Conservation (phyloP, 2,113 vertebrate genomes). For the Mus spicilegus region DNA sequence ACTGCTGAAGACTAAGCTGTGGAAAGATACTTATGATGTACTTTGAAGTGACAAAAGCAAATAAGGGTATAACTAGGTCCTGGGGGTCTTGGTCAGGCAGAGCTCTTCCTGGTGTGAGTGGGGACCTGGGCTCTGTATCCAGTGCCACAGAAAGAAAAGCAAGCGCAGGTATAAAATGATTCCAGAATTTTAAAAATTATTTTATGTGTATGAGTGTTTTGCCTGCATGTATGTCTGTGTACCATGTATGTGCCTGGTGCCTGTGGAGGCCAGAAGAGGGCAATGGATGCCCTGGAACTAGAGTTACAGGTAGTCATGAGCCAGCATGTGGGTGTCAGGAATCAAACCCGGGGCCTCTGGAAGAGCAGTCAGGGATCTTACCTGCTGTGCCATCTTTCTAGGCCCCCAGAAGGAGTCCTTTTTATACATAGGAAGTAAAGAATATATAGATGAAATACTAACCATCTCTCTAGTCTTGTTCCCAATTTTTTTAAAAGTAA, state of each 20-base stretch:
- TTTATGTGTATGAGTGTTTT: neutral
- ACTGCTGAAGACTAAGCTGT: constrained; percentile 30
- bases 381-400: neutral
- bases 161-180: neutral
- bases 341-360: neutral
- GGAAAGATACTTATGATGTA: neutral
- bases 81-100: neutral
- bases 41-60: constrained; percentile 24
- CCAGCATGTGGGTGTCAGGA: neutral
- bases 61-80: neutral
- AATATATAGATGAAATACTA: neutral
- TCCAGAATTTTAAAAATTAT: neutral
- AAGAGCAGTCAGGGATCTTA: neutral
- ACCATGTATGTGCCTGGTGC: neutral
- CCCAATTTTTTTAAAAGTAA: neutral
- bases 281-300: neutral
- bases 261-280: neutral
- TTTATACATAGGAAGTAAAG: neutral
- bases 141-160: neutral
- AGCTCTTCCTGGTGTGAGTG: neutral
- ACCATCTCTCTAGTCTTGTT: neutral
- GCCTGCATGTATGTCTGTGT: neutral
- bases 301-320: neutral
- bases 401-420: neutral
- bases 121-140: neutral